Evolutionary conservation across 2,113 vertebrate genomes (phyloP).

Genomic region (Hemiscyllium ocellatum): DNA sequence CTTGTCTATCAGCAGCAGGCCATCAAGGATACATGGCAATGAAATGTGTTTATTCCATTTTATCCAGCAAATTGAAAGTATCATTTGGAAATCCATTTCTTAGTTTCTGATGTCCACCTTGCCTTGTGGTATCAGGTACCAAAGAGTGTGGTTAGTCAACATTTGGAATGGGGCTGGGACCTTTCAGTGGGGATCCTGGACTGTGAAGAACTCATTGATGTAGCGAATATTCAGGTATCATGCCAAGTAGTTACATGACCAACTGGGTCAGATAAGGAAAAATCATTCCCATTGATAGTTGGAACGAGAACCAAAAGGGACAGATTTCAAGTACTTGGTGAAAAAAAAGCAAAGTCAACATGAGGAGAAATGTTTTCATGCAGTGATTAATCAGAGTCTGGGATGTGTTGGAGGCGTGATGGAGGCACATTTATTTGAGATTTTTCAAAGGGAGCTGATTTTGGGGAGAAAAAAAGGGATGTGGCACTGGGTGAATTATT

Average conservation of each 20-base stretch:
- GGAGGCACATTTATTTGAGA: too few relatives aligned
- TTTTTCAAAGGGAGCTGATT: too few relatives aligned
- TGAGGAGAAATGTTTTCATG: too few relatives aligned
- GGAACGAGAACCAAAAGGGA: too few relatives aligned
- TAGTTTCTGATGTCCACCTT: neutral
- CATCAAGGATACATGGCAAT: neutral
- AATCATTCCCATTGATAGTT: too few relatives aligned
- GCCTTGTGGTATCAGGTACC: neutral
- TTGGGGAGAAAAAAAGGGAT: too few relatives aligned
- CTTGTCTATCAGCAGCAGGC: neutral
- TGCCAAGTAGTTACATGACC: neutral
- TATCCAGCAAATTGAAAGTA: neutral
- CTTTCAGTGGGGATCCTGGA: neutral
- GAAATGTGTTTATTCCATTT: neutral
- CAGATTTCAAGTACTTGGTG: too few relatives aligned
- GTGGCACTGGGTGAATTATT: too few relatives aligned
- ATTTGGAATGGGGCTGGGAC: neutral
- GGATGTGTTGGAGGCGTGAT: too few relatives aligned
- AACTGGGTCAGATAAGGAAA: neutral
- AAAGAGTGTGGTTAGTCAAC: neutral
- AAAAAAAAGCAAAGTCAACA: too few relatives aligned
- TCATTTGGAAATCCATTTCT: neutral
- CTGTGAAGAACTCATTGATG: neutral
- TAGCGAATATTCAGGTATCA: neutral
- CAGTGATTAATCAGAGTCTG: too few relatives aligned